phyloP scores from a whole-genome alignment of 37 sponge, comb jelly and placozoan species.

The Beroe ovata region DNA sequence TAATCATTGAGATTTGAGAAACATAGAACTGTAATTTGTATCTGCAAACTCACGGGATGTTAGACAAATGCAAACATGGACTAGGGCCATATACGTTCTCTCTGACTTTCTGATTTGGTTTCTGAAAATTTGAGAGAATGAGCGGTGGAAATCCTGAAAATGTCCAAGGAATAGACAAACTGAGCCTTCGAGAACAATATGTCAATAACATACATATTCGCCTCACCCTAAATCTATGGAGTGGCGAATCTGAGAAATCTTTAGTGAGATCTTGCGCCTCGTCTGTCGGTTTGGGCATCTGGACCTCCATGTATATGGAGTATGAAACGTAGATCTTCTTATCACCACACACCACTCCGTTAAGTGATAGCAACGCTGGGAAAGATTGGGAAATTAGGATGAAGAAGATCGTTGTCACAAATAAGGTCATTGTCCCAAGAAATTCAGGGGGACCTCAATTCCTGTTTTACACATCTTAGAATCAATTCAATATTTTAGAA shows the following conservation, averaged over 20 bases:
- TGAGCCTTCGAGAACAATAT: no score
- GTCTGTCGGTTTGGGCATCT: slow-evolving; percentile 67
- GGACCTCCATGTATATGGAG: slow-evolving; percentile 66
- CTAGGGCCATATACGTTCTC: slow-evolving; percentile 59
- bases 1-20: background rate
- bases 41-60: slow-evolving; percentile 54
- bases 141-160: no score
- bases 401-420: background rate
- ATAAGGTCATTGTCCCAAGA: background rate
- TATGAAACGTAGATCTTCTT: slow-evolving; percentile 67
- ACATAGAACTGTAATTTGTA: background rate
- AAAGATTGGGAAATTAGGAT: background rate
- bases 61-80: slow-evolving; percentile 52
- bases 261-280: slow-evolving; percentile 65
- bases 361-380: slow-evolving; percentile 42
- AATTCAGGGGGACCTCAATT: background rate
- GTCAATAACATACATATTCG: background rate
- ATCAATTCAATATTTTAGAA: no score
- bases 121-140: no score
- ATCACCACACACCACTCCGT: slow-evolving; percentile 62
- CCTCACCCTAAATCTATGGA: slow-evolving; percentile 61
- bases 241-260: slow-evolving; percentile 40
- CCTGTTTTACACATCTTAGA: background rate
- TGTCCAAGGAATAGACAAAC: no score
- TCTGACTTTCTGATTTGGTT: slow-evolving; percentile 63